Conservation (phyloP, 2,888 invertebrate genomes). For the Athetis lepigone region DNA sequence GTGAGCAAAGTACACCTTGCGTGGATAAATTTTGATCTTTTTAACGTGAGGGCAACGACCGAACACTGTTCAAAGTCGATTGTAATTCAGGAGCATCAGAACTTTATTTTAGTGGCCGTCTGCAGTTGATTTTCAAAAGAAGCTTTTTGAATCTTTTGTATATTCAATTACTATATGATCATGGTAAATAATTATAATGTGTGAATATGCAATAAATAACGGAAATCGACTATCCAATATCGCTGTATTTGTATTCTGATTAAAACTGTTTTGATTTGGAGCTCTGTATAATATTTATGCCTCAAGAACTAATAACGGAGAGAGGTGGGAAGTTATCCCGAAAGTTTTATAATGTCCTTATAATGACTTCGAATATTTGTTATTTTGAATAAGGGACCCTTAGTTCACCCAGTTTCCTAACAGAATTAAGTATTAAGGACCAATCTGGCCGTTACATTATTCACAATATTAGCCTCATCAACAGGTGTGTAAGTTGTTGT, state of each 20-base stretch:
- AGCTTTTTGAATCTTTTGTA: not conserved
- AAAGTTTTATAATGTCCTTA: not conserved
- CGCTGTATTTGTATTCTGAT: too few species aligned
- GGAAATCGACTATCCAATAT: too few species aligned
- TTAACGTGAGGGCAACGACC: slow-evolving; percentile 68
- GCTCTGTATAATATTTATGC: not conserved
- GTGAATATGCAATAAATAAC: too few species aligned
- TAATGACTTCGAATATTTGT: not conserved
- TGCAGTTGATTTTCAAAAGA: slow-evolving; percentile 3
- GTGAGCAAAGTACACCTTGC: slow-evolving; percentile 69
- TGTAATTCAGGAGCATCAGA: slow-evolving; percentile 46
- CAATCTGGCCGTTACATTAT: slow-evolving; percentile 23
- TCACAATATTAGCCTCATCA: slow-evolving; percentile 35
- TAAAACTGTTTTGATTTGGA: too few species aligned
- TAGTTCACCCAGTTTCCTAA: slow-evolving; percentile 13
- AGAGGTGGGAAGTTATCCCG: not conserved
- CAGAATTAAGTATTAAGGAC: slow-evolving; percentile 1
- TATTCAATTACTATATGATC: not conserved
- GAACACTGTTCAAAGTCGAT: slow-evolving; percentile 53
- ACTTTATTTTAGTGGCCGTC: slow-evolving; percentile 24
- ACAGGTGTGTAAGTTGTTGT: slow-evolving; percentile 61
- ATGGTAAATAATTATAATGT: too few species aligned
- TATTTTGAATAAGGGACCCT: not conserved
- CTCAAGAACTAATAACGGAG: not conserved
- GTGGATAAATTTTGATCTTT: slow-evolving; percentile 68